Base-by-base conservation (phyloP, 2,113 vertebrate genomes). In the Nerophis lumbriciformis region DNA sequence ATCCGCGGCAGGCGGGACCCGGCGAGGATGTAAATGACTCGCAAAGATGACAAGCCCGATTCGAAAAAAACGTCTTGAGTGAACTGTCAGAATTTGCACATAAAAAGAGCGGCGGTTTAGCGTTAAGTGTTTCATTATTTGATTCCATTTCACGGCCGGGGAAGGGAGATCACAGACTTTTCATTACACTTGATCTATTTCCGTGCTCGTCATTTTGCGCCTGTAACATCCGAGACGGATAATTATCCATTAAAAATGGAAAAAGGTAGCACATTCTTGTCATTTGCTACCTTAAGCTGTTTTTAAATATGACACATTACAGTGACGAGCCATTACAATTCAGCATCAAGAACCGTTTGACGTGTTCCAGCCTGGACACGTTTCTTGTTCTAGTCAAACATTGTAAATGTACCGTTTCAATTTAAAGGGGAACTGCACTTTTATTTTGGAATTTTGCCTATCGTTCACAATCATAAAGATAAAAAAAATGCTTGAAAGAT, bases 71-170 rank as follows among this genome's bases (percentile, higher is more conserved):
- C 79, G 78, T 53, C 70, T 69, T 69, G 64, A 67, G 71, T 68
- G 58, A 85, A 86, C 79, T 88, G 87, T 87, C 87, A 88, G 88
- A 79, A 90, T 93, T 90, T 84, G 83, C 81, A 90, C 86, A 85
- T 86, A 61, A 86, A 85, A 86, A 82, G 76, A 63, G 11, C 69
- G 62, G 67, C 48, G 69, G 80, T 83, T 89, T 76, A 87, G 84
- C 76, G 72, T 79, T 85, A 83, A 83, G 76, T 70, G 67, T 83
- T 88, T 85, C 70, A 86, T 88, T 80, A 83, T 84, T 87, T 82
- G 73, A 84, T 85, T 81, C 69, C 70, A 63, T 68, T 59, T 63
- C 65, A 67, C 78, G 80, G 70, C 74, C 71, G 77, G 76, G 76
- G 62, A 76, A 52, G 53, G 70, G 78, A 84, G 88, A 91, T 90